Percentiles rank a stretch among this genome's conserved stretches.
phyloP scores from a whole-genome alignment of 2,888 invertebrate genomes.

The Yponomeuta plumbellus region DNA sequence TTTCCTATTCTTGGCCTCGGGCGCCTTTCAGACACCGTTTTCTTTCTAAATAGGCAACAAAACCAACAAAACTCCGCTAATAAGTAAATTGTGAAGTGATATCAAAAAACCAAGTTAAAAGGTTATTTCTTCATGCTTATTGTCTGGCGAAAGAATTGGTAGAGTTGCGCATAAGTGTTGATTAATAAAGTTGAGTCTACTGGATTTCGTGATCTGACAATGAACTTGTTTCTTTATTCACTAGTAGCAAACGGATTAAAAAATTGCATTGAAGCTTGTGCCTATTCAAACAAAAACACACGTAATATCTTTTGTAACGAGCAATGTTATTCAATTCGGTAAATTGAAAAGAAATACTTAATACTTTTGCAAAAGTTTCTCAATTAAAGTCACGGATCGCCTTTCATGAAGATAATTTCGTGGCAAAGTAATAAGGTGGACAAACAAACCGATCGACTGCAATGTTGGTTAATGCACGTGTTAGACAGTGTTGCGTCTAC shows the following conservation, averaged over 20 bases:
- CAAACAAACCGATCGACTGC: not conserved
- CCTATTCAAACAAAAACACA: too few species aligned
- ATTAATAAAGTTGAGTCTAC: not conserved
- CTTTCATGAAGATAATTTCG: not conserved
- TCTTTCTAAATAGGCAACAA: not conserved
- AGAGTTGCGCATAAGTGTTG: not conserved
- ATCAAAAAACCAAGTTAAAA: not conserved
- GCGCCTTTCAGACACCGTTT: too few species aligned
- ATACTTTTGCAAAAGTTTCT: not conserved
- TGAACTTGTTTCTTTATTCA: not conserved
- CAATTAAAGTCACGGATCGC: not conserved
- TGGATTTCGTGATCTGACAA: too few species aligned
- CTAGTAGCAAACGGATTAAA: not conserved
- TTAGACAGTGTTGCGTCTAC: slow-evolving; percentile 28
- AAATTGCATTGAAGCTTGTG: not conserved
- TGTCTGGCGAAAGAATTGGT: not conserved
- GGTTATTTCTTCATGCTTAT: not conserved
- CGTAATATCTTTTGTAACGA: not conserved
- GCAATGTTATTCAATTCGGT: not conserved
- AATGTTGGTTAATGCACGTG: slow-evolving; percentile 13
- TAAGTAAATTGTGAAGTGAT: not conserved
- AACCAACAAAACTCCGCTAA: not conserved
- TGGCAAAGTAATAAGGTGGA: not conserved
- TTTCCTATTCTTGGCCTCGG: too few species aligned
- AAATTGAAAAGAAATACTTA: not conserved